Evolutionary conservation across 2,888 invertebrate genomes (phyloP).

Genomic region (Plagodis pulveraria): DNA sequence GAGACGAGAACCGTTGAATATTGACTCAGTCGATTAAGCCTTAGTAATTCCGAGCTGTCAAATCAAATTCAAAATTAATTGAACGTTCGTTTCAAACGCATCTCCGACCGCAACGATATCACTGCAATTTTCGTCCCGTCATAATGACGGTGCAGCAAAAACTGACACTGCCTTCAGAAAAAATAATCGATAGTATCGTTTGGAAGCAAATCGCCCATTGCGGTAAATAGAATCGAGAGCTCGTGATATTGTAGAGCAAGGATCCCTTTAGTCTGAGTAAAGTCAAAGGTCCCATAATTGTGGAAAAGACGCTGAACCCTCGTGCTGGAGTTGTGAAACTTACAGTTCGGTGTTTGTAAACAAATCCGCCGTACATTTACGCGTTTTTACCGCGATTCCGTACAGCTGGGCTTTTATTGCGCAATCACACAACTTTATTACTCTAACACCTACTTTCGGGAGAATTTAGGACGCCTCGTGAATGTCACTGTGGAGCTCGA

Average conservation of each 20-base stretch:
- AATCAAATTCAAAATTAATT: conserved; percentile 74
- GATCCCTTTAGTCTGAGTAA: conserved; percentile 17
- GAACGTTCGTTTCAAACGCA: conserved; percentile 62
- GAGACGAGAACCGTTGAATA: conserved; percentile 7
- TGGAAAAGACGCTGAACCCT: conserved; percentile 46
- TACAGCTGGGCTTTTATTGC: conserved; percentile 70
- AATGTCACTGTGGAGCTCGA: conserved; percentile 33
- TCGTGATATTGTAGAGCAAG: conserved; percentile 6
- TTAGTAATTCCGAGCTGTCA: conserved; percentile 56
- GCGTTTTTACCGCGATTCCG: conserved; percentile 61
- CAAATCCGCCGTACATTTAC: conserved; percentile 58
- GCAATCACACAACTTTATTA: conserved; percentile 64
- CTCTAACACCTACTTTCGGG: conserved; percentile 53
- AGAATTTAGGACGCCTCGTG: conserved; percentile 53
- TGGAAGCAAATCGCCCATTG: conserved; percentile 53
- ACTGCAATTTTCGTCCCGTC: conserved; percentile 69
- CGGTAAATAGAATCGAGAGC: conserved; percentile 46
- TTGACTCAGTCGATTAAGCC: conserved; percentile 43
- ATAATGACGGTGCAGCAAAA: conserved; percentile 76
- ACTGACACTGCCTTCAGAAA: conserved; percentile 62
- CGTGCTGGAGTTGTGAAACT: conserved; percentile 14
- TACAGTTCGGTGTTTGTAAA: conserved; percentile 66
- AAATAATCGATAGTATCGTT: conserved; percentile 66
- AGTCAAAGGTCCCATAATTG: conserved; percentile 57
- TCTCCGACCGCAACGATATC: conserved; percentile 58